phyloP scores from a whole-genome alignment of 2,113 vertebrate species.

The Sphaerodactylus townsendi region DNA sequence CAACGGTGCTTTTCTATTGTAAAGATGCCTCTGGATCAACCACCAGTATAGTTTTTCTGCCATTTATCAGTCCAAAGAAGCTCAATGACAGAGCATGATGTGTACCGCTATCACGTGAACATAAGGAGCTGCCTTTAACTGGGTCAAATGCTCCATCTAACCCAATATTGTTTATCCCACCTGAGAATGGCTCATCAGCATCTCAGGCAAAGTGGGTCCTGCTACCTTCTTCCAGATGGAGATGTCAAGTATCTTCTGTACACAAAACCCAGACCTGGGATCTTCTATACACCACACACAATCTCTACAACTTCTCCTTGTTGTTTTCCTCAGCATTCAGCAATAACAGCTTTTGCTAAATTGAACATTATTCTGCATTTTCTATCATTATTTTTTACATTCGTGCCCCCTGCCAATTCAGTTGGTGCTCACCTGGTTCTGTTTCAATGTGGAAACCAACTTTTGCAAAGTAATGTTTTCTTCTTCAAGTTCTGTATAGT shows the following conservation, averaged over 20 bases:
- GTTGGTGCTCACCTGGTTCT: conserved; percentile 86
- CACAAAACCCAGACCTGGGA: neutral
- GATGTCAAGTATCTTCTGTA: neutral
- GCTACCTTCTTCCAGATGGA: neutral
- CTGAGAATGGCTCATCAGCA: neutral
- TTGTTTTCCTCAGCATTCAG: neutral
- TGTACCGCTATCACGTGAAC: too few species aligned
- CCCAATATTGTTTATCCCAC: neutral
- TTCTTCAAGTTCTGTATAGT: conserved; percentile 96
- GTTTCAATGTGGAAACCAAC: conserved; percentile 91
- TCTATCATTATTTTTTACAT: neutral
- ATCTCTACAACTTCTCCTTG: neutral
- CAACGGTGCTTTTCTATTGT: neutral
- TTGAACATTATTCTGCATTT: neutral
- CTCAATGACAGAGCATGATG: neutral
- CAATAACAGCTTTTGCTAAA: neutral
- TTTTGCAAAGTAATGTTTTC: conserved; percentile 98
- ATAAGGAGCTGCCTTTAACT: too few species aligned
- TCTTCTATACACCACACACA: neutral
- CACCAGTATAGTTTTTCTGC: neutral
- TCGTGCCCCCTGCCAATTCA: neutral
- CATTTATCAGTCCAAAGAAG: neutral
- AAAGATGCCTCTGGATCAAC: neutral
- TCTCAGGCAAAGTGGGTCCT: neutral
- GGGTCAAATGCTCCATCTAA: too few species aligned